These are phyloP conservation scores for Doryteuthis pealeii DNA, from an alignment of 1,140 invertebrate genomes.

Conservation along the genomic window DNA sequence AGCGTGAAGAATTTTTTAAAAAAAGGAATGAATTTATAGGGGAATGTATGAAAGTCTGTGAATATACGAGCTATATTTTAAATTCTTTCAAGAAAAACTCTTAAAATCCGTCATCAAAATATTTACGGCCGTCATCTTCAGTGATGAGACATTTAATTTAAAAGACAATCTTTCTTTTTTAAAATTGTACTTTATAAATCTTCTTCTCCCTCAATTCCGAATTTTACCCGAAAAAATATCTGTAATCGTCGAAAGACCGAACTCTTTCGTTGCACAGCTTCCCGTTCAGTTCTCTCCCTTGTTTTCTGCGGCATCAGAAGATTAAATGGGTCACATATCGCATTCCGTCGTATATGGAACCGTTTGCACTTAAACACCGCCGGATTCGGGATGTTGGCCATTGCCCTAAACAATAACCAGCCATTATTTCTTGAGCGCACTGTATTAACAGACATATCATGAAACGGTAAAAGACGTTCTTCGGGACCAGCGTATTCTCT, in stretches of 20 bases:
- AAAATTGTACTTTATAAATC: no score
- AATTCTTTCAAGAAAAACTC: no score
- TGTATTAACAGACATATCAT: background rate
- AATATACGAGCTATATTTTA: no score
- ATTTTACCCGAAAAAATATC: background rate
- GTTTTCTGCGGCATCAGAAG: constrained; percentile 21
- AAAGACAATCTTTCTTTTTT: no score
- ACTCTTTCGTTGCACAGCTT: constrained; percentile 16
- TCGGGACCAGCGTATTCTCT: background rate
- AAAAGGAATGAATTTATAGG: no score
- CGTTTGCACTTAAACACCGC: constrained; percentile 23
- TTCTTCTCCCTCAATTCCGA: background rate
- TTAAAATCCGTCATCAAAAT: no score
- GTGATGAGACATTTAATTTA: no score
- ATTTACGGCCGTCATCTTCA: no score
- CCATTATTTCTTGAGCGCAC: background rate
- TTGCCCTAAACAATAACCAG: background rate
- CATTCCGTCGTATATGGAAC: constrained; percentile 21
- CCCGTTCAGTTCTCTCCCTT: constrained; percentile 20
- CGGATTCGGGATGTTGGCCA: constrained; percentile 9
- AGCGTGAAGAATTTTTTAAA: no score
- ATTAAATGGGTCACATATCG: constrained; percentile 24
- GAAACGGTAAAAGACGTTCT: background rate
- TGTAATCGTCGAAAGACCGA: constrained; percentile 10
- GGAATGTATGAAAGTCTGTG: no score